phyloP scores from a whole-genome alignment of 2,113 vertebrate genomes.

The Tor tambroides region DNA sequence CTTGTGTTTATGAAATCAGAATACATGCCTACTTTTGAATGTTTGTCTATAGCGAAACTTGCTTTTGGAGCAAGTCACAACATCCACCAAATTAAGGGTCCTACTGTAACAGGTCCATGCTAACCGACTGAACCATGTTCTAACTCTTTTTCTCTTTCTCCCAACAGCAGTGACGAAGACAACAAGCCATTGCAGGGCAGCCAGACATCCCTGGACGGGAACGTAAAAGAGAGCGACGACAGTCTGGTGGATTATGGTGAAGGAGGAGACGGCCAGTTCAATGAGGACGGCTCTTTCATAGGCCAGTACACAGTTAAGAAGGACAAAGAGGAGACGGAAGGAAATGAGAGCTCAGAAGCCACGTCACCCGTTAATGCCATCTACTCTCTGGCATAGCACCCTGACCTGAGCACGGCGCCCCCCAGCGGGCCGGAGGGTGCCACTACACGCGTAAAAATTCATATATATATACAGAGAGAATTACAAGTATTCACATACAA shows the following conservation, averaged over 20 bases:
- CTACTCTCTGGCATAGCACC: constrained; percentile 89
- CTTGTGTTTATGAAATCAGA: neutral
- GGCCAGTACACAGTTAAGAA: constrained; percentile 99
- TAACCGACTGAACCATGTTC: neutral
- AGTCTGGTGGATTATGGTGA: constrained; percentile 98
- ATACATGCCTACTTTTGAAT: neutral
- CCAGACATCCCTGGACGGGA: constrained; percentile 94
- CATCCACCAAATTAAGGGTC: neutral
- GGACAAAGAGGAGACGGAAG: constrained; percentile 98
- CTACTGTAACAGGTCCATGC: neutral
- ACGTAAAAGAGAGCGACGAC: constrained; percentile 97
- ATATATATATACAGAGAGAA: constrained; percentile 58
- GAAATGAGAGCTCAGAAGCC: constrained; percentile 97
- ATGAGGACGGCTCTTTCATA: constrained; percentile 97
- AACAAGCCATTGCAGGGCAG: constrained; percentile 98
- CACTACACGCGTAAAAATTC: constrained; percentile 56
- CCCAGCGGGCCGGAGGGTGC: constrained; percentile 49
- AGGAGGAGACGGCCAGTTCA: constrained; percentile 95
- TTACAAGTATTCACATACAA: constrained; percentile 52
- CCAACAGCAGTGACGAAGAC: constrained; percentile 90
- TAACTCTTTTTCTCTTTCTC: neutral
- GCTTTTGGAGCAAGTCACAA: neutral
- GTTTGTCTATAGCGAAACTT: neutral
- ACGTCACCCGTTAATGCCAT: constrained; percentile 97
- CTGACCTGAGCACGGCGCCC: constrained; percentile 12